Evolutionary conservation across 1,140 invertebrate genomes (phyloP).

Genomic region (Hirudo medicinalis): DNA sequence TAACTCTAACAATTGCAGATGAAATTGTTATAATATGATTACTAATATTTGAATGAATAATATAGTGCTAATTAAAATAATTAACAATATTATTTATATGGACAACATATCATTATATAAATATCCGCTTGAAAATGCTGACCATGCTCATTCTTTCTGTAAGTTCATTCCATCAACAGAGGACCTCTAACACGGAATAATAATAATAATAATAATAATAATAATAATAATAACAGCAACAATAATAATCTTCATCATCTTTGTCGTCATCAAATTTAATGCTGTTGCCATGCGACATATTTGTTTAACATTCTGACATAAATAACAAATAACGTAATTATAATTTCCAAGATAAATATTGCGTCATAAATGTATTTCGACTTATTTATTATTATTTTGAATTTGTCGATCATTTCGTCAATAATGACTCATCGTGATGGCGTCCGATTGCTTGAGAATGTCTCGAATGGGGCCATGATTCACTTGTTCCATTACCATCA

Average conservation of each 20-base stretch:
- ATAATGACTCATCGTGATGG: no score
- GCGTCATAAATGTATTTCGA: no score
- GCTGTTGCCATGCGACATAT: not conserved
- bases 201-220: no score
- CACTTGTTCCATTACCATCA: not conserved
- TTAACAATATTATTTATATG: no score
- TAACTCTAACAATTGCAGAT: no score
- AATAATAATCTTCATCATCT: no score
- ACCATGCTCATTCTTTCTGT: not conserved
- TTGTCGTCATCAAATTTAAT: not conserved
- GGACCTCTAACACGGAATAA: not conserved
- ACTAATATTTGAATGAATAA: no score
- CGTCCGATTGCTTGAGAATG: no score
- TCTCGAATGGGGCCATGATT: no score
- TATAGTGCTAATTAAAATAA: no score
- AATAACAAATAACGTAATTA: constrained; percentile 4
- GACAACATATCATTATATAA: not conserved
- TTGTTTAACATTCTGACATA: not conserved
- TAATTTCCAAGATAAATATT: not conserved
- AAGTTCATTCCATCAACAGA: not conserved
- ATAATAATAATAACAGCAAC: no score
- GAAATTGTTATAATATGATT: no score
- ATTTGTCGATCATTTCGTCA: not conserved
- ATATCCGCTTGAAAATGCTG: not conserved
- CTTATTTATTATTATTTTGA: not conserved